Base-by-base conservation (phyloP, 2,888 invertebrate genomes). In the Brenthis daphne region DNA sequence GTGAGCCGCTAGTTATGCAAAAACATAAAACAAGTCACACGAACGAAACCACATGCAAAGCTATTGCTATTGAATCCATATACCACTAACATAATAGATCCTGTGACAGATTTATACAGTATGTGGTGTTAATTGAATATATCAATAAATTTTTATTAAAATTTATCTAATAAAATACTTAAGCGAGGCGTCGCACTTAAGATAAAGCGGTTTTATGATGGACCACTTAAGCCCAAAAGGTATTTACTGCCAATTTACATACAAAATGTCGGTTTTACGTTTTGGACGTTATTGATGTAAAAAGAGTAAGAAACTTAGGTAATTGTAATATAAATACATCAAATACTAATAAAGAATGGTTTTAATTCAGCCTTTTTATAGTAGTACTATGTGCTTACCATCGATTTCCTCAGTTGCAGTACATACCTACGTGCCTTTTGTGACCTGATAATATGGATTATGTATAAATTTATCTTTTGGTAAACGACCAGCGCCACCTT, bases 81-180 rank as follows among this genome's bases (percentile, higher is more conserved):
- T 43, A 43, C 11, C 37, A 37, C 8, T 37, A 37, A 43, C 1
- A 43, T 43, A 43, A 43, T 37, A 37, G 37, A 37, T 6, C 37
- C 37, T 37, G 37, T 8, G 8, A 6, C 37, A 37, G 37, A 37
- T 37, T 37, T 24, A 24, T 29, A 24, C 20, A 24, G 24, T 6
- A 58, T 8, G 13, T 47, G 24, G 47, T 29, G 48, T 29, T 48
- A 58, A 48, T 58, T 50, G 48, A 58, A 60, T 60, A 29, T 48
- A n/a, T 29, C n/a, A 60, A 60, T 29, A 60, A n/a, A 12, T 1
- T 29, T 60, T 48, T 58, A 48, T 58, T 50, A 50, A 29, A 50
- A 60, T 60, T 11, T 24, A 16, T 12, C 29, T 60, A 60, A 50
- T 60, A 60, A 60, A 60, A 50, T 33, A 60, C 60, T 60, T 33